Evolutionary conservation across 2,888 invertebrate species (phyloP).

Genomic region (Trissolcus japonicus): DNA sequence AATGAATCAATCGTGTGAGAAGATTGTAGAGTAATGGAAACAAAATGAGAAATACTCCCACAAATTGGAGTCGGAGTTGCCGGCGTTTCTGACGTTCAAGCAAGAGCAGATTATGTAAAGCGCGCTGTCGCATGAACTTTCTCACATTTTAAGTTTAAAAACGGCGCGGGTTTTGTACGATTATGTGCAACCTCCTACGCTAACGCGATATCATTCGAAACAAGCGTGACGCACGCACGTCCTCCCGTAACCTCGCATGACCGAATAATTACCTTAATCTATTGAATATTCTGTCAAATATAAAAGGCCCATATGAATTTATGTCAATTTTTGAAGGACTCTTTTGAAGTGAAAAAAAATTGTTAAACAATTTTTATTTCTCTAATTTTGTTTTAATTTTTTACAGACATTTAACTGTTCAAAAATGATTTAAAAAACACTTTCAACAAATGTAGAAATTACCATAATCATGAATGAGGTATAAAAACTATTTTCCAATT

Average conservation of each 20-base stretch:
- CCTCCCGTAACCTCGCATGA: slow-evolving; percentile 62
- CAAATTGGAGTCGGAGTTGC: not conserved
- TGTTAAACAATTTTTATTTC: too few species aligned
- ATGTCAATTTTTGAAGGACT: not conserved
- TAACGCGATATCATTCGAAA: slow-evolving; percentile 53
- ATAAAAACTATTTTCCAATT: too few species aligned
- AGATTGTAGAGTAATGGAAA: slow-evolving; percentile 9
- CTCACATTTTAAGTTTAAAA: slow-evolving; percentile 53
- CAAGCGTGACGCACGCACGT: slow-evolving; percentile 62
- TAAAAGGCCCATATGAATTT: slow-evolving; percentile 58
- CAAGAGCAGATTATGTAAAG: slow-evolving; percentile 38
- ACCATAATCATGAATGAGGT: too few species aligned
- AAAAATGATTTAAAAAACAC: too few species aligned
- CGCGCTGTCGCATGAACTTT: slow-evolving; percentile 45
- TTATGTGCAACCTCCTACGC: slow-evolving; percentile 54
- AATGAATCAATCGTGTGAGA: slow-evolving; percentile 7
- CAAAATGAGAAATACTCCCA: slow-evolving; percentile 14
- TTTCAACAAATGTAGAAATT: too few species aligned
- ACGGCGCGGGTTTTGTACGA: slow-evolving; percentile 35
- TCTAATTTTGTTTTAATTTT: too few species aligned
- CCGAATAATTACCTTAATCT: slow-evolving; percentile 74
- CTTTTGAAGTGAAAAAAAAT: too few species aligned
- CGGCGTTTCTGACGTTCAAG: not conserved
- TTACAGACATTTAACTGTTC: too few species aligned
- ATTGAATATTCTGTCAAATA: slow-evolving; percentile 73